phyloP scores from a whole-genome alignment of 1,140 invertebrate species.

The Caenorhabditis briggsae region DNA sequence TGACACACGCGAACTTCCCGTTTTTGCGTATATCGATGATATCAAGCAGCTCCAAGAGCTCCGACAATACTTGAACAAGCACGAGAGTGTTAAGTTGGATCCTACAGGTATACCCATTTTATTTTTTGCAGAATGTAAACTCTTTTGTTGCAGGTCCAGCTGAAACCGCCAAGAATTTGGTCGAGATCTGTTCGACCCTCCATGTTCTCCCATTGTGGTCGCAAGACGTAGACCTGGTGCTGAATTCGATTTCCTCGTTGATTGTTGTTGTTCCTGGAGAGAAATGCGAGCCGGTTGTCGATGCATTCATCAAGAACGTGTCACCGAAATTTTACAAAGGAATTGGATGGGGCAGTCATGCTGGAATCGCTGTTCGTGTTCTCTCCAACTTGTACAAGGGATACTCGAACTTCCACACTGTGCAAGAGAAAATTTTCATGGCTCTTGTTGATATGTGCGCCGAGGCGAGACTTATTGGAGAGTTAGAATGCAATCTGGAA shows the following conservation, averaged over 20 bases:
- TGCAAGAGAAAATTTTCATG: conserved; percentile 38
- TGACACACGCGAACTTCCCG: conserved; percentile 55
- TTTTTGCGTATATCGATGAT: conserved; percentile 58
- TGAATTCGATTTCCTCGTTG: conserved; percentile 61
- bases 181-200: conserved; percentile 52
- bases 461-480: conserved; percentile 56
- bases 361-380: conserved; percentile 58
- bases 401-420: conserved; percentile 49
- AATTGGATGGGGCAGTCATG: conserved; percentile 56
- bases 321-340: conserved; percentile 59
- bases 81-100: conserved; percentile 37
- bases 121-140: neutral
- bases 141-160: conserved; percentile 18
- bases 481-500: conserved; percentile 50
- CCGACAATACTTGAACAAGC: conserved; percentile 53
- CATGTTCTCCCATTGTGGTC: conserved; percentile 18
- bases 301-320: conserved; percentile 46
- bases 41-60: conserved; percentile 54
- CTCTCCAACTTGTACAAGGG: conserved; percentile 63
- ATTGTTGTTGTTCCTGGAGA: conserved; percentile 55
- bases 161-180: conserved; percentile 34
- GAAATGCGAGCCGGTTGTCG: conserved; percentile 47
- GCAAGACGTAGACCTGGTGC: conserved; percentile 53
- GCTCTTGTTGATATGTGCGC: conserved; percentile 50
- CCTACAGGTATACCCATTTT: conserved; percentile 22